phyloP scores from a whole-genome alignment of 2,797 vertebrate species.

The Borostomias antarcticus region DNA sequence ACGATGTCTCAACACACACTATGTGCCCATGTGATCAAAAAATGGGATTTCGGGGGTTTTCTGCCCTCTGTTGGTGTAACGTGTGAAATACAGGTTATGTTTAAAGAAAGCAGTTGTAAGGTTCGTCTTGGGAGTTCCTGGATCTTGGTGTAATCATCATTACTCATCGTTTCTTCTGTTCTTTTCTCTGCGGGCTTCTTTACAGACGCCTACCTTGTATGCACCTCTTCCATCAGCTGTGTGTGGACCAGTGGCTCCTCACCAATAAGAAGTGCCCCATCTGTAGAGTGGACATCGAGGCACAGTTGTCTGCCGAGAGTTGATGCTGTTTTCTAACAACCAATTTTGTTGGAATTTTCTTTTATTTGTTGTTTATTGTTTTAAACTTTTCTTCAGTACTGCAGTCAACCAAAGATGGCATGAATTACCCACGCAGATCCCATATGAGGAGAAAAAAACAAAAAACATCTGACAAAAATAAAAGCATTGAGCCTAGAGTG shows the following conservation, averaged over 20 bases:
- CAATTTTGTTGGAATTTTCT: constrained; percentile 80
- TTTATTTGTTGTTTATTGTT: constrained; percentile 67
- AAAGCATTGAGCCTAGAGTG: constrained; percentile 87
- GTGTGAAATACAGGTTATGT: constrained; percentile 10
- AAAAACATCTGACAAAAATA: constrained; percentile 69
- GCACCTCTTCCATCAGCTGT: constrained; percentile 99
- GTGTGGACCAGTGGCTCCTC: constrained; percentile 98
- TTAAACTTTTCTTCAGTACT: constrained; percentile 89
- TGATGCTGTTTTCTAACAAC: constrained; percentile 87
- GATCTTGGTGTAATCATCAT: not conserved
- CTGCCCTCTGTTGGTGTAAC: constrained; percentile 66
- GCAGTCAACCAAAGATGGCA: constrained; percentile 99
- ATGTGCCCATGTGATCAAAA: not conserved
- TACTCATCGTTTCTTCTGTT: not conserved
- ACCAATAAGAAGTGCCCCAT: constrained; percentile 99
- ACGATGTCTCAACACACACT: constrained; percentile 43
- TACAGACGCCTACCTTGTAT: constrained; percentile 96
- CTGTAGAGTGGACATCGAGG: constrained; percentile 99
- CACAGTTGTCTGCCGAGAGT: constrained; percentile 97
- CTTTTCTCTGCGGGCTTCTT: not conserved
- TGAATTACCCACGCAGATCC: constrained; percentile 93
- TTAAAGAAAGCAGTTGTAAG: no score
- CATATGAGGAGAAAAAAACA: constrained; percentile 63
- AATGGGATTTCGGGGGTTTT: constrained; percentile 28
- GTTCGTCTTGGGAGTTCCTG: not conserved